Evolutionary conservation across 2,888 invertebrate species (phyloP).

Genomic region (Ectropis crepuscularia): DNA sequence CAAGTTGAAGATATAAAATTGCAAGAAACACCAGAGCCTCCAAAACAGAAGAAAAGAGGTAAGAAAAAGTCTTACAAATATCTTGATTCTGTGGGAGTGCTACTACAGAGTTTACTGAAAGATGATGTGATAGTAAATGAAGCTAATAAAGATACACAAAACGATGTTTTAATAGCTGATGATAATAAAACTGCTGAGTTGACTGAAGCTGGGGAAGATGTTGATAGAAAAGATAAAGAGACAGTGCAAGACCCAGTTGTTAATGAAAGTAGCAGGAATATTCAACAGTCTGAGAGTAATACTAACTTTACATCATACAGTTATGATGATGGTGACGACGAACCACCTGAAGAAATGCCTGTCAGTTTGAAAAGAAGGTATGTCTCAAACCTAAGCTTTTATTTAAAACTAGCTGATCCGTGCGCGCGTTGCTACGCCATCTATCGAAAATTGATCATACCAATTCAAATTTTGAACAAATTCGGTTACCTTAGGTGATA

Average conservation of each 20-base stretch:
- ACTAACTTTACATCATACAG: conserved; percentile 52
- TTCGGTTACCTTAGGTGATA: too few species aligned
- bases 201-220: conserved; percentile 59
- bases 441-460: too few species aligned
- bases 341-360: conserved; percentile 81
- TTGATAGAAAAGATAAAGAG: conserved; percentile 44
- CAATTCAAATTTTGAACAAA: too few species aligned
- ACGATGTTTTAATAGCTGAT: conserved; percentile 41
- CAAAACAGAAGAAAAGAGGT: conserved; percentile 58
- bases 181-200: conserved; percentile 41
- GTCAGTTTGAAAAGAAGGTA: conserved; percentile 84
- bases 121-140: conserved; percentile 58
- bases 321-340: conserved; percentile 76
- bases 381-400: too few species aligned
- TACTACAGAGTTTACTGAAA: conserved; percentile 83
- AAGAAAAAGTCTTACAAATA: conserved; percentile 61
- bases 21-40: conserved; percentile 50
- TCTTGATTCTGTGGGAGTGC: conserved; percentile 83
- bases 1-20: conserved; percentile 58
- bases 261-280: conserved; percentile 30
- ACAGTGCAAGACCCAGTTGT: conserved; percentile 37
- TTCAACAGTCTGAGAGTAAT: conserved; percentile 46
- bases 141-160: conserved; percentile 34
- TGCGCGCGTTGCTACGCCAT: too few species aligned
- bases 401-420: too few species aligned